Conservation (phyloP, 2,888 invertebrate species). For the Metalampra italica region DNA sequence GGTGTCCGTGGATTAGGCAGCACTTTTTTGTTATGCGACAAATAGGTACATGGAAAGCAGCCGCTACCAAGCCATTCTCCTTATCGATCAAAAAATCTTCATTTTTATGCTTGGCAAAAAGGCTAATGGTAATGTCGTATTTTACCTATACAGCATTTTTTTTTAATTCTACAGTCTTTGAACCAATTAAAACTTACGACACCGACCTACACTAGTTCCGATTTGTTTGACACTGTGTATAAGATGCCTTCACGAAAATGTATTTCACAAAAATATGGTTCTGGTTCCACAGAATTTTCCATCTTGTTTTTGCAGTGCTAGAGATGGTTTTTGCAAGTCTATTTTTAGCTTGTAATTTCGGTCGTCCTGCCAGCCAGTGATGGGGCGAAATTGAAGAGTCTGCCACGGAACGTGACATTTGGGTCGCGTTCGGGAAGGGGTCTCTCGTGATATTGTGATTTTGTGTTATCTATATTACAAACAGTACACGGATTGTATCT, state of each 20-base stretch:
- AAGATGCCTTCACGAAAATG: background rate
- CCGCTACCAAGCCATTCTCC: no score
- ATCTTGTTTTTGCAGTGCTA: conserved; percentile 7
- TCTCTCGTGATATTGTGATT: conserved; percentile 15
- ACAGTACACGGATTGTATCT: background rate
- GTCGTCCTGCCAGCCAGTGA: conserved; percentile 30
- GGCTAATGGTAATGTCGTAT: no score
- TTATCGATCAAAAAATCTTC: no score
- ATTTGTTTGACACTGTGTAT: background rate
- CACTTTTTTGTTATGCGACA: no score
- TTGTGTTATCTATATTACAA: conserved; percentile 12
- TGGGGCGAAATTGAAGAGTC: conserved; percentile 38
- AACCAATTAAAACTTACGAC: no score
- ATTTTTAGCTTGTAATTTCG: conserved; percentile 23
- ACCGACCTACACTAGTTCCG: no score
- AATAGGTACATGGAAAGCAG: no score
- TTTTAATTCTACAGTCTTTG: no score
- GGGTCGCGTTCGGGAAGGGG: conserved; percentile 17
- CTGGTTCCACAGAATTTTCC: conserved; percentile 6
- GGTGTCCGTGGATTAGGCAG: background rate
- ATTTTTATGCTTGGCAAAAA: no score
- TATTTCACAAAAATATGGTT: conserved; percentile 12
- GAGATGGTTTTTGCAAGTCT: conserved; percentile 15
- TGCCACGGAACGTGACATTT: conserved; percentile 25
- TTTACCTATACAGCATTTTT: background rate